Evolutionary conservation across 1,140 invertebrate genomes (phyloP).

Genomic region (Drosophila setifemur): DNA sequence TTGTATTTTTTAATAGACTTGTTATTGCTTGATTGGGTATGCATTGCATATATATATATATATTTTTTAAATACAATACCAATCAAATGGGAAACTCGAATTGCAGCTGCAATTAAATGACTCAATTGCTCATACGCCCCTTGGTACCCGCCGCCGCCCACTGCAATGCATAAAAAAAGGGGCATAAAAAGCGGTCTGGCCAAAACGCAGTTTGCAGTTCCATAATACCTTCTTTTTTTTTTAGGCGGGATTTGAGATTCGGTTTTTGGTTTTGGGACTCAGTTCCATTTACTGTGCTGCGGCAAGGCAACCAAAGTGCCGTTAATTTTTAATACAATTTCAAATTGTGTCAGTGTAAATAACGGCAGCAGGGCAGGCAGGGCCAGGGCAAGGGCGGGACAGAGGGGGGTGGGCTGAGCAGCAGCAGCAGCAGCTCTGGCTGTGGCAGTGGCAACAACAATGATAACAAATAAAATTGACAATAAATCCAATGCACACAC

Average conservation of each 20-base stretch:
- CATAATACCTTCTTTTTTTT: slow-evolving; percentile 23
- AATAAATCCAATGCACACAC: slow-evolving; percentile 78
- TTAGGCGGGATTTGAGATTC: slow-evolving; percentile 13
- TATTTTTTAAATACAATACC: too few species aligned
- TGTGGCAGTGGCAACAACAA: slow-evolving; percentile 61
- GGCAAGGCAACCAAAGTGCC: slow-evolving; percentile 75
- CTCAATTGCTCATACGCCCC: background rate
- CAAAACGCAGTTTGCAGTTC: slow-evolving; percentile 22
- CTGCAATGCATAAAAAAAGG: background rate
- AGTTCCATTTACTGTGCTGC: slow-evolving; percentile 30
- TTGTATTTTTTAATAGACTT: too few species aligned
- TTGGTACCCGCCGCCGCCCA: background rate
- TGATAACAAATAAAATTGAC: slow-evolving; percentile 81
- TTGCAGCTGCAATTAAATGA: too few species aligned
- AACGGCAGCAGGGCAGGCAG: too few species aligned
- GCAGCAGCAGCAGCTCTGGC: slow-evolving; percentile 13
- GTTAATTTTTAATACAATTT: slow-evolving; percentile 81
- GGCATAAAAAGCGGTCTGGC: slow-evolving; percentile 21
- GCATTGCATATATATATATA: too few species aligned
- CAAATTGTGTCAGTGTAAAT: slow-evolving; percentile 81
- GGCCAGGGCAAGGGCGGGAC: too few species aligned
- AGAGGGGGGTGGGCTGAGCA: too few species aligned
- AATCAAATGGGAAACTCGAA: too few species aligned
- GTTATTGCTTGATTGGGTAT: too few species aligned
- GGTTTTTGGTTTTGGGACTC: slow-evolving; percentile 6